A percentile compares a stretch with the other conserved stretches of the same genome.
phyloP scores from a whole-genome alignment of 1,140 invertebrate genomes.

The Diorhabda elongata region DNA sequence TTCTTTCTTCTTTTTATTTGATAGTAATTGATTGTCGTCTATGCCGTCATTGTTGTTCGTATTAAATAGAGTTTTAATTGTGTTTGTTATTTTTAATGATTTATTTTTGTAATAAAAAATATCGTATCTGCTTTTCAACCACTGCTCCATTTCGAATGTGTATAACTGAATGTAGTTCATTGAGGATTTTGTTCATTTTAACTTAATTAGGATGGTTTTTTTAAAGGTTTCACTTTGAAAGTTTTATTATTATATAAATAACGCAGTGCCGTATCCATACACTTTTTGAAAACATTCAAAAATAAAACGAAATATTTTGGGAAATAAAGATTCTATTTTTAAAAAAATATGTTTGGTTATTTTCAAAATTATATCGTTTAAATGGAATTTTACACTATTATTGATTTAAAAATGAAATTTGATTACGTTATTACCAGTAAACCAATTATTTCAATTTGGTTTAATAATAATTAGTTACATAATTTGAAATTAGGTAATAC shows the following conservation, averaged over 20 bases:
- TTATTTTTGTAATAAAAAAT: slow-evolving; percentile 3
- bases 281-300: no score
- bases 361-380: no score
- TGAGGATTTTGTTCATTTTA: neutral
- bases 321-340: no score
- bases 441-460: no score
- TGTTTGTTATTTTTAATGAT: neutral
- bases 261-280: neutral
- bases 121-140: neutral
- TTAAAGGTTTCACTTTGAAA: neutral
- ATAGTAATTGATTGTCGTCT: neutral
- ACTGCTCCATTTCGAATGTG: neutral
- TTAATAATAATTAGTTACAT: no score
- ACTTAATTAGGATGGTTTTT: neutral
- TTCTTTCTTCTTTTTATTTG: neutral
- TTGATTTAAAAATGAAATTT: no score
- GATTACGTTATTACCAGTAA: no score
- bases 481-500: no score
- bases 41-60: neutral
- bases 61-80: neutral
- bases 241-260: neutral
- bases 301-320: no score
- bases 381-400: no score
- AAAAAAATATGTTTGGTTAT: no score
- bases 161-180: neutral